Evolutionary conservation across 92 coral and sea anemone species (phyloP).

Genomic region (Porites evermanni): DNA sequence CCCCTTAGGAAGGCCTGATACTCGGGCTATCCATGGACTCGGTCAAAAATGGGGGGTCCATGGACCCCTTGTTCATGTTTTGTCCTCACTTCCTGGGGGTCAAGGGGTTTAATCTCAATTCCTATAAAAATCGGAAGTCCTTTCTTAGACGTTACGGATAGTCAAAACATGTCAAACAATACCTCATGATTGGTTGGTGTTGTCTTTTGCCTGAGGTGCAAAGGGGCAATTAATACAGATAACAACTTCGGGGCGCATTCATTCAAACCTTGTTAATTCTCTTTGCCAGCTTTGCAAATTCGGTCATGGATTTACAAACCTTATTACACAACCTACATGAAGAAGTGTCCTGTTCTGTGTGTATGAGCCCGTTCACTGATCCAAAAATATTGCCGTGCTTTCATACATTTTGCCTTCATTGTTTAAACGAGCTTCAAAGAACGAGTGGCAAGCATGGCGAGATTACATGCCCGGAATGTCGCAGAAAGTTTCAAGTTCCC

Average conservation of each 20-base stretch:
- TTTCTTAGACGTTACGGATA: background rate
- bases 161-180: background rate
- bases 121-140: background rate
- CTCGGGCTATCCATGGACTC: too few species aligned
- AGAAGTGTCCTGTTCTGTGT: slow-evolving; percentile 12
- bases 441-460: background rate
- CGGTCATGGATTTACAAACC: background rate
- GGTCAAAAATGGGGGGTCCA: too few species aligned
- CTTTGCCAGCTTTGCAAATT: background rate
- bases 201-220: background rate
- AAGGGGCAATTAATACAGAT: too few species aligned
- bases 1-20: too few species aligned
- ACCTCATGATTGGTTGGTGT: background rate
- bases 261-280: too few species aligned
- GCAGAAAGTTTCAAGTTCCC: background rate
- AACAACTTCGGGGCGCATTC: too few species aligned
- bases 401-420: background rate
- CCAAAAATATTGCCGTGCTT: background rate
- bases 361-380: slow-evolving; percentile 6
- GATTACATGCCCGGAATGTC: slow-evolving; percentile 4
- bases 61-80: too few species aligned
- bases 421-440: background rate
- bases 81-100: background rate
- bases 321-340: slow-evolving; percentile 5
- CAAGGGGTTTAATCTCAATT: background rate